A percentile compares a stretch with the other conserved stretches of the same genome.
Conservation (phyloP, 2,797 vertebrate species). For the Phataginus tricuspis region DNA sequence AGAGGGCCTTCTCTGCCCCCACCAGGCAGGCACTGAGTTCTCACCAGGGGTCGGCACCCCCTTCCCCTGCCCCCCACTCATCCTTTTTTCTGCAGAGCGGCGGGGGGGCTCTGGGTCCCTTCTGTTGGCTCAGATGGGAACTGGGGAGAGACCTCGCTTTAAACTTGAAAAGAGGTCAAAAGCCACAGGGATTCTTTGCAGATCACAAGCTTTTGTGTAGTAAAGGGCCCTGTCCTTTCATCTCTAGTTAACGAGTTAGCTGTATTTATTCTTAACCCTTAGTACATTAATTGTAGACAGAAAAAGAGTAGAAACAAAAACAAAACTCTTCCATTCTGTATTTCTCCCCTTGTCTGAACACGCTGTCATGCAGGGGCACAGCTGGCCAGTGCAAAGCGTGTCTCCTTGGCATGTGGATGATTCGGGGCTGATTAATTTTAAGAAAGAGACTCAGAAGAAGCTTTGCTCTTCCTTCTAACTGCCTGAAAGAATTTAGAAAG, state of each 20-base stretch:
- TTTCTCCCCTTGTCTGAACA: background rate
- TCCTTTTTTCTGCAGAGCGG: background rate
- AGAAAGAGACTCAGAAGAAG: background rate
- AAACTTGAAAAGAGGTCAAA: background rate
- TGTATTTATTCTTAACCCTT: background rate
- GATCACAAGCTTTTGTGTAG: background rate
- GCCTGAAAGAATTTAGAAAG: background rate
- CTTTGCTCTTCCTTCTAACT: background rate
- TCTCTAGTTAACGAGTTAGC: background rate
- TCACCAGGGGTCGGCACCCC: too few species aligned
- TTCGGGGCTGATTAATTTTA: background rate
- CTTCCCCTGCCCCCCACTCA: rapidly evolving
- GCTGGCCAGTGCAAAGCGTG: background rate
- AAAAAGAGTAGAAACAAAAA: background rate
- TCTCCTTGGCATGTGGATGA: background rate
- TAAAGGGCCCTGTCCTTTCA: background rate
- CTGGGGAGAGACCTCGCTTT: background rate
- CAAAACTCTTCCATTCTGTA: background rate
- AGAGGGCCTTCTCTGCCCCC: too few species aligned
- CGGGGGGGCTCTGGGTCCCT: background rate
- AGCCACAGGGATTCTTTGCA: background rate
- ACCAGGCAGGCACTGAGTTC: too few species aligned
- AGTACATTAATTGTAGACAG: background rate
- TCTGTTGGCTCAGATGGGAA: background rate
- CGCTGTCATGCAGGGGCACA: background rate